Evolutionary conservation across 1,140 invertebrate genomes (phyloP), one percentile per base, ranked within the genome.

Genomic region (Cryptotermes secundus): DNA sequence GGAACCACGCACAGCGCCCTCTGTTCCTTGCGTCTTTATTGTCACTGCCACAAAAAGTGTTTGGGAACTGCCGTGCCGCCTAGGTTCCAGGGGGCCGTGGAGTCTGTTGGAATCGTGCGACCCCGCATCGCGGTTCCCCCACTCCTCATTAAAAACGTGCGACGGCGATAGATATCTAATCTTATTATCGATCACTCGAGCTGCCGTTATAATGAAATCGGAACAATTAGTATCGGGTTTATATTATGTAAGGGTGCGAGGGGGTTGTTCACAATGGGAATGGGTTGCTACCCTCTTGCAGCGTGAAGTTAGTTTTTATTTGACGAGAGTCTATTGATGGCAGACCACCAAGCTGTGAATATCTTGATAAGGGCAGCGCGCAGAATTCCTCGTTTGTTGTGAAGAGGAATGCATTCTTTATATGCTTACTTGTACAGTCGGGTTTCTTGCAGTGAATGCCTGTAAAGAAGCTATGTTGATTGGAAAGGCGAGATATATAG

Each of bases 201-300:
- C 45, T 49, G 45, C 14, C 45, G 19, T 49, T 49, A 49, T 49
- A 49, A 49, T 49, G 45, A 49, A 49, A 49, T 49, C 45, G 45
- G 45, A 49, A 49, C 45, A 49, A 49, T 49, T 49, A n/a, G 59
- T 72, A 72, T 72, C 59, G n/a, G 59, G 31, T 72, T 72, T 72
- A 72, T 72, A 72, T 72, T 72, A 72, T 72, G 59, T 72, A 72
- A 72, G n/a, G 59, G 59, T 31, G 59, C 59, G 59, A 72, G 59
- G 31, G 59, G 59, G 59, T 72, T 72, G 59, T 72, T 31, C 16
- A 49, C 45, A 49, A 49, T 49, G 45, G 45, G 45, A 72, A 72
- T 26, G 59, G 59, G 59, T 72, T 49, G 19, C 45, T 49, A 49
- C 45, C 45, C 45, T 49, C 45, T 49, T 19, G 22, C 14, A 19